Conservation (phyloP, 2,797 vertebrate genomes). For the Xerus rutilus region DNA sequence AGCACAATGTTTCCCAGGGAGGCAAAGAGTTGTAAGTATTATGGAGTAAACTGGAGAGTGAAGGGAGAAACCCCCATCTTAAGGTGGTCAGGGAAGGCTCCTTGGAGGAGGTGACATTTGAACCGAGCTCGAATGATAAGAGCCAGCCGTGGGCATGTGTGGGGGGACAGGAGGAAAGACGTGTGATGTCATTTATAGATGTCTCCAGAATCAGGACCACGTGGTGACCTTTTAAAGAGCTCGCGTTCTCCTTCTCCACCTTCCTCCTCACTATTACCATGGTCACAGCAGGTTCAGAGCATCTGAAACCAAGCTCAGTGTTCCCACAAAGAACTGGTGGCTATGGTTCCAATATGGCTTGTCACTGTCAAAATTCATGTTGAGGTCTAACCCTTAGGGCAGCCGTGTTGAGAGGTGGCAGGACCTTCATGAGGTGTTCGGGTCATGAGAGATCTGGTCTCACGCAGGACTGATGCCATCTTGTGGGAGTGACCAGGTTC, state of each 20-base stretch:
- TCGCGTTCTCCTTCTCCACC: neutral
- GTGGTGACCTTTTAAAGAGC: neutral
- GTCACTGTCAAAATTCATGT: neutral
- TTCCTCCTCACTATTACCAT: fast-evolving
- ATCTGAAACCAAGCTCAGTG: neutral
- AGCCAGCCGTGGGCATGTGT: neutral
- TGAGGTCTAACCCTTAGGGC: neutral
- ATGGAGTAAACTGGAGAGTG: neutral
- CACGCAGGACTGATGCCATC: neutral
- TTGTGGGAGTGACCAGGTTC: neutral
- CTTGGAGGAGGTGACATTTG: neutral
- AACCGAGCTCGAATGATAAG: neutral
- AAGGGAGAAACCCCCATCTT: fast-evolving
- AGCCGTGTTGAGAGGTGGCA: no score
- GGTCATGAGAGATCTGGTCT: neutral
- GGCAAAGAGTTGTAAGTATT: neutral
- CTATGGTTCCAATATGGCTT: neutral
- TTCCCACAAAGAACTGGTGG: neutral
- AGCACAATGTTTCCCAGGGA: neutral
- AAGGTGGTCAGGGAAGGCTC: neutral
- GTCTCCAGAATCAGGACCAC: neutral
- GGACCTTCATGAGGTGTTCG: neutral
- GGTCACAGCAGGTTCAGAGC: neutral
- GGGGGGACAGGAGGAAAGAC: neutral
- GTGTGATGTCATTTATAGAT: neutral